These are phyloP conservation scores for Jacana jacana DNA, from an alignment of 2,113 vertebrate species.

Conservation along the genomic window DNA sequence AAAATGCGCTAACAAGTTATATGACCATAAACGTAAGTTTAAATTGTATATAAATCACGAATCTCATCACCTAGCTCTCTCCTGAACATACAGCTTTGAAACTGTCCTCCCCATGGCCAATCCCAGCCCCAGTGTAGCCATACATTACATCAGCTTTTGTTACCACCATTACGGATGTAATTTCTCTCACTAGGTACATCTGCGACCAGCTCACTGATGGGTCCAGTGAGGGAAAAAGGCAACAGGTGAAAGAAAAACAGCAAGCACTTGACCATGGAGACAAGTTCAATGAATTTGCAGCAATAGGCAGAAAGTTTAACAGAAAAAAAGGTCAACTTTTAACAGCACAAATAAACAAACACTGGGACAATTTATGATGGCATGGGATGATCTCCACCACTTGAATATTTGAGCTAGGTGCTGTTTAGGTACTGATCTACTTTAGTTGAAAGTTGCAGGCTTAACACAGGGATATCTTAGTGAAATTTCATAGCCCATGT, in stretches of 20 bases:
- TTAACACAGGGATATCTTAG: not conserved
- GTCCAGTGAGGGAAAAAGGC: not conserved
- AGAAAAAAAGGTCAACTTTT: not conserved
- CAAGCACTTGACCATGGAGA: not conserved
- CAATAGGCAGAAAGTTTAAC: not conserved
- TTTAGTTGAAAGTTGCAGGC: not conserved
- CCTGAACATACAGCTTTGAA: not conserved
- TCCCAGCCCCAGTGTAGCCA: not conserved
- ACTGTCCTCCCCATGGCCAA: not conserved
- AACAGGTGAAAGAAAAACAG: not conserved
- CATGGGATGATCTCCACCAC: not conserved
- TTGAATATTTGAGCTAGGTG: not conserved
- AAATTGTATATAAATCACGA: not conserved
- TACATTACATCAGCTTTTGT: not conserved
- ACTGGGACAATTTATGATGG: not conserved
- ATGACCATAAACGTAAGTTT: not conserved
- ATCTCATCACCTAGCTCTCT: not conserved
- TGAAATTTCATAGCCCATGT: not conserved
- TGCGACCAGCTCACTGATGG: not conserved
- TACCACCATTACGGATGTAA: fast-evolving
- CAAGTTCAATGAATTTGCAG: not conserved
- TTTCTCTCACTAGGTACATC: not conserved
- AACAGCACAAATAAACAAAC: not conserved
- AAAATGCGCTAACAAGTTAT: not conserved
- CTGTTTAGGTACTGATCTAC: not conserved